phyloP scores from a whole-genome alignment of 2,888 invertebrate genomes.

The Diaphora mendica region DNA sequence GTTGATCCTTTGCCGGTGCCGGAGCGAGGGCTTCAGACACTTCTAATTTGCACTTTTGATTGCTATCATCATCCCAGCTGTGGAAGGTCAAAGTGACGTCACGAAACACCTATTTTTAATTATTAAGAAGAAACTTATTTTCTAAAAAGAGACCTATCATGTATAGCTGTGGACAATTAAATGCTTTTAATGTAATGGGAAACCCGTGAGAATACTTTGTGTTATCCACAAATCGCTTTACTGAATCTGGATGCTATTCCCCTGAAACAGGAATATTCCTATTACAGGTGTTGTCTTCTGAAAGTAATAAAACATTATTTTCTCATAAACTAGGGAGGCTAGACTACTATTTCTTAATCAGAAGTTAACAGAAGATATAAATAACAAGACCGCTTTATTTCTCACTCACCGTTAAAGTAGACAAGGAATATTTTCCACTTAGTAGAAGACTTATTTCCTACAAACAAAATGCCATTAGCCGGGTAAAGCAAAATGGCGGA shows the following conservation, averaged over 20 bases:
- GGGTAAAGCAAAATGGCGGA: conserved; percentile 25
- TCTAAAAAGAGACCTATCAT: no score
- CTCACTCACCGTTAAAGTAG: neutral
- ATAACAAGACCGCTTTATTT: neutral
- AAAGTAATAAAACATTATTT: no score
- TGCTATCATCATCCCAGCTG: conserved; percentile 9
- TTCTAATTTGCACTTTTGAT: conserved; percentile 20
- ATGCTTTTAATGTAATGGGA: no score
- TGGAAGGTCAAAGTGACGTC: neutral
- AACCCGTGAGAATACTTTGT: no score
- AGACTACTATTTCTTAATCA: neutral
- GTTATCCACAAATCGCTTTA: no score
- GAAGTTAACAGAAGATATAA: neutral
- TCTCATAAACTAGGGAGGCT: neutral
- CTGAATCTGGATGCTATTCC: no score
- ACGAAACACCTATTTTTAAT: neutral
- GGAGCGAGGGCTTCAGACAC: conserved; percentile 18
- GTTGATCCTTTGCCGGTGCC: conserved; percentile 37
- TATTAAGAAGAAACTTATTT: no score
- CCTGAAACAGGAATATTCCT: no score
- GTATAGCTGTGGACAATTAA: no score
- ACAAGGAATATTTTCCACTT: conserved; percentile 5
- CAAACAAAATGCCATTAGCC: conserved; percentile 11
- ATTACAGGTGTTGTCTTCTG: no score
- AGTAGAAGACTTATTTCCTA: conserved; percentile 1